A percentile compares a stretch with the other conserved stretches of the same genome.
phyloP scores from a whole-genome alignment of 2,797 vertebrate species.

The Ptychobarbus kaznakovi region DNA sequence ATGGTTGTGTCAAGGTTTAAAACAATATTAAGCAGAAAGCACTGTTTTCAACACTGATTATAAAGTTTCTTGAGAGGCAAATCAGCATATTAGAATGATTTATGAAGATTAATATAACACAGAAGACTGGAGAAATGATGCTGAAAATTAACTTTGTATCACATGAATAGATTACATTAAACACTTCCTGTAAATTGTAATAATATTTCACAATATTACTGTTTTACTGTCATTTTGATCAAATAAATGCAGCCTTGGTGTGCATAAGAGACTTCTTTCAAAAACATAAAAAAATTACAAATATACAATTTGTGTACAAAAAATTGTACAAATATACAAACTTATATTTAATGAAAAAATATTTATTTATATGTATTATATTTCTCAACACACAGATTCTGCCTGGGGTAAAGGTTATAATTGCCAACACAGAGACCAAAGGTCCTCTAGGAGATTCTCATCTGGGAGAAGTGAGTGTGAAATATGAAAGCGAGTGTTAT shows the following conservation, averaged over 20 bases:
- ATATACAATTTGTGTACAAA: no score
- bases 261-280: neutral
- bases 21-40: neutral
- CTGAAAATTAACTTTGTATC: neutral
- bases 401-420: slow-evolving; percentile 96
- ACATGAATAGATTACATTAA: neutral
- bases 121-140: neutral
- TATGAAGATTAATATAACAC: neutral
- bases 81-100: neutral
- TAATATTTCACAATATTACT: neutral
- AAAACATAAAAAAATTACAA: neutral
- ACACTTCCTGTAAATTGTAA: neutral
- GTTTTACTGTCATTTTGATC: neutral
- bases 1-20: neutral
- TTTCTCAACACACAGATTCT: slow-evolving; percentile 82
- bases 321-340: no score
- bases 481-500: neutral
- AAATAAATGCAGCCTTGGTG: neutral
- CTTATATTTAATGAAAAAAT: no score
- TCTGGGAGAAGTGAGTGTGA: slow-evolving; percentile 87
- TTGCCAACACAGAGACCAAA: slow-evolving; percentile 95
- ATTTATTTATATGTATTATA: slow-evolving; percentile 8
- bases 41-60: neutral
- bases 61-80: neutral
- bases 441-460: slow-evolving; percentile 95